Evolutionary conservation across 2,113 vertebrate species (phyloP).

Genomic region (Rhea americana): DNA sequence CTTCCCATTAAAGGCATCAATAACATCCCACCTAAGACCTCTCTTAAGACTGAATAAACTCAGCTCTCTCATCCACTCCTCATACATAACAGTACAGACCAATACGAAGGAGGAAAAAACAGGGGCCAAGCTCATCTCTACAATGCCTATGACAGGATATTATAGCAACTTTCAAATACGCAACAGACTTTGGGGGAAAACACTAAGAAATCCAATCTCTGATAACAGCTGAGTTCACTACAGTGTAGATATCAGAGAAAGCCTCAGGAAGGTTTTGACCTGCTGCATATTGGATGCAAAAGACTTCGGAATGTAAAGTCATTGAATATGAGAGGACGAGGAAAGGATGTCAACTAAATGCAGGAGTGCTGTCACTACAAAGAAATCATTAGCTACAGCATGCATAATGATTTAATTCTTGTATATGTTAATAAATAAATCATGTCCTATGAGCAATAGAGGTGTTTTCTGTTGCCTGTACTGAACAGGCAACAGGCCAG

Average conservation of each 20-base stretch:
- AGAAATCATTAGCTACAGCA: background rate
- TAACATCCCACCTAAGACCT: background rate
- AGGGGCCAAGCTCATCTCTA: background rate
- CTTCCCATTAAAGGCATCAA: background rate
- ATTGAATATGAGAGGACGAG: background rate
- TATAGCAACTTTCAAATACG: background rate
- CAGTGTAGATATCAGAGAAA: background rate
- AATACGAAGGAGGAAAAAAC: background rate
- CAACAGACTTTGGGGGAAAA: background rate
- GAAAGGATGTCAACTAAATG: background rate
- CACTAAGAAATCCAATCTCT: background rate
- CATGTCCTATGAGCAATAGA: background rate
- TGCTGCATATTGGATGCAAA: background rate
- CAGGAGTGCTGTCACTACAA: background rate
- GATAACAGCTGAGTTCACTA: background rate
- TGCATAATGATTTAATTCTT: background rate
- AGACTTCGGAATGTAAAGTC: background rate
- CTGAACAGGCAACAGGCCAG: background rate
- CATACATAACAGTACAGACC: fast-evolving
- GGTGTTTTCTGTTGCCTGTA: background rate
- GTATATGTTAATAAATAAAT: constrained; percentile 12
- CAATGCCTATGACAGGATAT: background rate
- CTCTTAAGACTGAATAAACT: background rate
- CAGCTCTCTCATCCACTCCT: background rate
- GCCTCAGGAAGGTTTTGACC: background rate